A percentile compares a stretch with the other conserved stretches of the same genome.
Evolutionary conservation across 64 coral and sea anemone species (phyloP).

Genomic region (Stichodactyla mertensii): DNA sequence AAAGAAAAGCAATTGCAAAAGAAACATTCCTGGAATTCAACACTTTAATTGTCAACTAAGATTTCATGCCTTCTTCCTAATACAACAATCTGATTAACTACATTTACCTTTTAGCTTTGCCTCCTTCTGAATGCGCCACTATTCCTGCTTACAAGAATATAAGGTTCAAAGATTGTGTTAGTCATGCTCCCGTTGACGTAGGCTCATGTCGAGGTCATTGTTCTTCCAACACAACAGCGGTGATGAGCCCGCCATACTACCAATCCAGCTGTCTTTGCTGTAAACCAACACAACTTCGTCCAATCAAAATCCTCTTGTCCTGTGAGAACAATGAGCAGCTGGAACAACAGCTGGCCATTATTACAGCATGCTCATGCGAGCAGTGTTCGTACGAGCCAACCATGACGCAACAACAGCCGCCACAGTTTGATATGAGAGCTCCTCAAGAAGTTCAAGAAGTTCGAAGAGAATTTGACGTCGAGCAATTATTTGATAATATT

Average conservation of each 20-base stretch:
- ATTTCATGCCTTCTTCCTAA: too few species aligned
- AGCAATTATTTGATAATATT: constrained; percentile 5
- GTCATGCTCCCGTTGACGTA: constrained; percentile 27
- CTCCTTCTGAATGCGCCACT: constrained; percentile 13
- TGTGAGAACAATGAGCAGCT: constrained; percentile 23
- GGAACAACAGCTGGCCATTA: constrained; percentile 38
- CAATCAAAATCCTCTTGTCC: constrained; percentile 18
- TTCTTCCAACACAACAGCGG: constrained; percentile 42
- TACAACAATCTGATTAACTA: not conserved
- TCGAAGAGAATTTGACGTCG: not conserved
- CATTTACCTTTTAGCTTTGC: not conserved
- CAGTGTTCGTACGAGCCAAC: constrained; percentile 25
- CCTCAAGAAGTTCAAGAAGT: not conserved
- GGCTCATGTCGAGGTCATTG: constrained; percentile 51
- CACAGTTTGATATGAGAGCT: not conserved
- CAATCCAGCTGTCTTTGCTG: constrained; percentile 48
- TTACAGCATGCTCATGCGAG: constrained; percentile 52
- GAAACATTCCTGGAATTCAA: too few species aligned
- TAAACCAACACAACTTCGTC: constrained; percentile 42
- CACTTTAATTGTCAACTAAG: too few species aligned
- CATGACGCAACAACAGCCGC: not conserved
- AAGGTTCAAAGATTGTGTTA: constrained; percentile 27
- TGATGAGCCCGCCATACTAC: constrained; percentile 50
- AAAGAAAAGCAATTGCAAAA: too few species aligned
- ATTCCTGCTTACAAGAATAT: constrained; percentile 38